phyloP scores from a whole-genome alignment of 2,888 invertebrate genomes.

The Portevinia maculata region DNA sequence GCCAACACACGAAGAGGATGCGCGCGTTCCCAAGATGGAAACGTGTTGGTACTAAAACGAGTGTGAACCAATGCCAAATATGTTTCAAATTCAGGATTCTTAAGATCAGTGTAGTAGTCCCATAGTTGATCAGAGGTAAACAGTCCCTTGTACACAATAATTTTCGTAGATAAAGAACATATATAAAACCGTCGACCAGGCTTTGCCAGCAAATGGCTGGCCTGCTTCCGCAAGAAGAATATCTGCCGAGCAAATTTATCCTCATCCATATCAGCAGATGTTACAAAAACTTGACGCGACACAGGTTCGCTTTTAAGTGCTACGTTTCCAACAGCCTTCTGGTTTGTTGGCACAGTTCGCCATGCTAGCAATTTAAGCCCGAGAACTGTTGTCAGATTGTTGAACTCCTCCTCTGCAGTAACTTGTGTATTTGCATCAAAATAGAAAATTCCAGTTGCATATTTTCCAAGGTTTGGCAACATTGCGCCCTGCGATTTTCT shows the following conservation, averaged over 20 bases:
- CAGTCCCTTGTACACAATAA: conserved; percentile 98
- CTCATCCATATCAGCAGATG: conserved; percentile 83
- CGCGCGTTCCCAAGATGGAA: conserved; percentile 99
- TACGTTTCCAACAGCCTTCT: conserved; percentile 93
- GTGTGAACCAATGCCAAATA: conserved; percentile 98
- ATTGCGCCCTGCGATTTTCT: conserved; percentile 92
- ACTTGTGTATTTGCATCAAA: conserved; percentile 92
- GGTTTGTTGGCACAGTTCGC: conserved; percentile 96
- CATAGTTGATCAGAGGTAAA: conserved; percentile 96
- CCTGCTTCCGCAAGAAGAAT: conserved; percentile 95
- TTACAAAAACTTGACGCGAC: conserved; percentile 96
- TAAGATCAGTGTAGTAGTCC: conserved; percentile 89
- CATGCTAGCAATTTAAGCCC: conserved; percentile 94
- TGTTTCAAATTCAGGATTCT: conserved; percentile 92
- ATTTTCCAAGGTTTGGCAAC: conserved; percentile 93
- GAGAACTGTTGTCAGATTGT: conserved; percentile 90
- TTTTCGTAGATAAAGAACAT: conserved; percentile 95
- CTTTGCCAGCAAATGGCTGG: conserved; percentile 93
- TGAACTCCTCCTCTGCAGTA: conserved; percentile 92
- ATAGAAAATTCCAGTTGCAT: conserved; percentile 98
- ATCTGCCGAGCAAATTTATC: conserved; percentile 86
- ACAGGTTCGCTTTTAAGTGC: conserved; percentile 97
- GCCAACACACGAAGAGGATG: conserved; percentile 96
- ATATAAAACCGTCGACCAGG: conserved; percentile 97
- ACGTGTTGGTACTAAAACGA: conserved; percentile 99